phyloP scores from a whole-genome alignment of 2,888 invertebrate species.

The Rotaria magnacalcarata region DNA sequence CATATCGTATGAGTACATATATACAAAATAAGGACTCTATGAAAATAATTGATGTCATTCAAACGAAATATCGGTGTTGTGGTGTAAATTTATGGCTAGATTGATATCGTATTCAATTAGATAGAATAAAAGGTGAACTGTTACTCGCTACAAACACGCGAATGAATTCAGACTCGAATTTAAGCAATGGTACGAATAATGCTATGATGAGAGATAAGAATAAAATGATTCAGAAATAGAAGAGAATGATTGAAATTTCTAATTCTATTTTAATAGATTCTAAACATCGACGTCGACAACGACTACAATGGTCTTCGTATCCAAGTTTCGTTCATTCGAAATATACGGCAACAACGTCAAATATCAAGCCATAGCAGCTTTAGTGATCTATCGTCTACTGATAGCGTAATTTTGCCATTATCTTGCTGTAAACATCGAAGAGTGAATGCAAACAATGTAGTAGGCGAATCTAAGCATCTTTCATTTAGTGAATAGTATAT shows the following conservation, averaged over 20 bases:
- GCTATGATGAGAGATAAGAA: too few species aligned
- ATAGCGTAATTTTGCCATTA: background rate
- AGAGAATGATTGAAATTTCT: too few species aligned
- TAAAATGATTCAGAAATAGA: too few species aligned
- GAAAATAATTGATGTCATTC: background rate
- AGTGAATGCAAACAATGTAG: background rate
- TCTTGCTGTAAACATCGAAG: background rate
- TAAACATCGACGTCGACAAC: background rate
- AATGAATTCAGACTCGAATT: too few species aligned
- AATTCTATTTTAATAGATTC: too few species aligned
- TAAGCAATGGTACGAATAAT: too few species aligned
- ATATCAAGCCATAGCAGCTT: accelerated
- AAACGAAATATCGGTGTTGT: background rate
- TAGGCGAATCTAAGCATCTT: background rate
- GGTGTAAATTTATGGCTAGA: constrained; percentile 9
- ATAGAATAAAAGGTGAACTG: too few species aligned
- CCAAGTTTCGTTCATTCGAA: background rate
- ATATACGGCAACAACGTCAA: background rate
- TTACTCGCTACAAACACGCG: too few species aligned
- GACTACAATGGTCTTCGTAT: background rate
- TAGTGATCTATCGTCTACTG: background rate
- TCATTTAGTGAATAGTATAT: background rate
- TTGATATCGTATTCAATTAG: background rate
- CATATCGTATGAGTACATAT: background rate
- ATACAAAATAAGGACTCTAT: background rate